Evolutionary conservation across 2,797 vertebrate genomes (phyloP).

Genomic region (Brachyrhaphis roseni): DNA sequence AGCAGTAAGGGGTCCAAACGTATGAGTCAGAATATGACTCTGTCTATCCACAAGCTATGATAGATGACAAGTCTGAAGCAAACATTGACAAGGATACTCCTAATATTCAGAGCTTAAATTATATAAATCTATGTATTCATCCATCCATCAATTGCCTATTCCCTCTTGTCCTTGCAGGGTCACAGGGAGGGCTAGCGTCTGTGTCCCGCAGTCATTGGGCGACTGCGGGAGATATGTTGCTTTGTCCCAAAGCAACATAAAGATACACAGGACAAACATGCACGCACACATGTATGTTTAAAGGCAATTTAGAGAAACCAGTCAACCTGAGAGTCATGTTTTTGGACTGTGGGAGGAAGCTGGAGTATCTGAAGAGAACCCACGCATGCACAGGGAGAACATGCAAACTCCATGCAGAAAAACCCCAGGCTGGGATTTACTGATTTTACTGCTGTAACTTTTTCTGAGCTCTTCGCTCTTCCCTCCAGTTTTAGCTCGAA

Average conservation of each 20-base stretch:
- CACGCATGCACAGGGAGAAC: background rate
- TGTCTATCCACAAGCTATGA: background rate
- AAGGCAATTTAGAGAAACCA: background rate
- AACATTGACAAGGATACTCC: background rate
- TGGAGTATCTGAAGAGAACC: too few species aligned
- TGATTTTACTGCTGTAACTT: background rate
- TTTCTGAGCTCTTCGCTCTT: background rate
- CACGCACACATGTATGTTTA: background rate
- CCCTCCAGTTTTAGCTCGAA: background rate
- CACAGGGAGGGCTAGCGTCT: too few species aligned
- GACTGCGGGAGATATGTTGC: too few species aligned
- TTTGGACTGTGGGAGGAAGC: background rate
- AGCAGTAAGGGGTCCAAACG: background rate
- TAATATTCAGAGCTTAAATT: background rate
- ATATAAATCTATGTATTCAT: background rate
- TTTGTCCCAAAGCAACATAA: background rate
- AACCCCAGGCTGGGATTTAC: background rate
- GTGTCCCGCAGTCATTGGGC: too few species aligned
- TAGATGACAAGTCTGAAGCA: background rate
- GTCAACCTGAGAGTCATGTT: background rate
- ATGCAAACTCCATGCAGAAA: background rate
- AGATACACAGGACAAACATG: background rate
- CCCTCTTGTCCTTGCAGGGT: too few species aligned
- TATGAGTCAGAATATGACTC: background rate
- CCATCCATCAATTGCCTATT: too few species aligned